A percentile compares a stretch with the other conserved stretches of the same genome.
phyloP scores from a whole-genome alignment of 2,113 vertebrate species.

The Pyxicephalus adspersus region DNA sequence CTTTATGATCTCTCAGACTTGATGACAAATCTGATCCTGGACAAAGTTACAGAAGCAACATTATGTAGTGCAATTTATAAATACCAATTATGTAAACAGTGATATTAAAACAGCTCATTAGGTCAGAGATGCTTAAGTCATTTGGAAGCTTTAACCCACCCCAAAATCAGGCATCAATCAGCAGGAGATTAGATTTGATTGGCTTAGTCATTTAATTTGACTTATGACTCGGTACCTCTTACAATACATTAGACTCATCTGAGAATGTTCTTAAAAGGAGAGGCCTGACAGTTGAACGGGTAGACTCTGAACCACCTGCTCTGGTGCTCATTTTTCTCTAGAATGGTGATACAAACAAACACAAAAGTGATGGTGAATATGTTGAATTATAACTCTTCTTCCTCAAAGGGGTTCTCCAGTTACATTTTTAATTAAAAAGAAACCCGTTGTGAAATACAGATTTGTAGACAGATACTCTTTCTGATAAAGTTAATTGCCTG shows the following conservation, averaged over 20 bases:
- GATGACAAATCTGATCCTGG: too few species aligned
- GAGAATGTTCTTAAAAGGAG: slow-evolving; percentile 99
- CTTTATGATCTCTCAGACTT: too few species aligned
- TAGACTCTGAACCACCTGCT: slow-evolving; percentile 75
- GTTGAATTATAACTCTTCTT: neutral
- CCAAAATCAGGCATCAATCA: slow-evolving; percentile 67
- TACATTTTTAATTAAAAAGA: too few species aligned
- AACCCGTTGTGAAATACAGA: too few species aligned
- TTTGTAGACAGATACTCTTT: too few species aligned
- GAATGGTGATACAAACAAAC: slow-evolving; percentile 82
- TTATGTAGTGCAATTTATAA: too few species aligned
- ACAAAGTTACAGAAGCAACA: too few species aligned
- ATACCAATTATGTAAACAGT: neutral
- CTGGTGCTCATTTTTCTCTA: slow-evolving; percentile 86
- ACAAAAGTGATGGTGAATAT: slow-evolving; percentile 7
- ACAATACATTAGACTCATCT: slow-evolving; percentile 93
- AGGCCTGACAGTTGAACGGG: slow-evolving; percentile 89
- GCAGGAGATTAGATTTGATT: slow-evolving; percentile 64
- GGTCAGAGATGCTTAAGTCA: neutral
- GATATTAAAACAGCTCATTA: neutral
- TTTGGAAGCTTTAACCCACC: slow-evolving; percentile 61
- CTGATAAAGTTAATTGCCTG: too few species aligned
- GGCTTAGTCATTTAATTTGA: slow-evolving; percentile 66
- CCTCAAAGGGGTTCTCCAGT: too few species aligned
- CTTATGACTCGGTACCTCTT: slow-evolving; percentile 87